These are phyloP conservation scores for Halictus quadricinctus DNA, from an alignment of 2,888 invertebrate species.

Conservation along the genomic window DNA sequence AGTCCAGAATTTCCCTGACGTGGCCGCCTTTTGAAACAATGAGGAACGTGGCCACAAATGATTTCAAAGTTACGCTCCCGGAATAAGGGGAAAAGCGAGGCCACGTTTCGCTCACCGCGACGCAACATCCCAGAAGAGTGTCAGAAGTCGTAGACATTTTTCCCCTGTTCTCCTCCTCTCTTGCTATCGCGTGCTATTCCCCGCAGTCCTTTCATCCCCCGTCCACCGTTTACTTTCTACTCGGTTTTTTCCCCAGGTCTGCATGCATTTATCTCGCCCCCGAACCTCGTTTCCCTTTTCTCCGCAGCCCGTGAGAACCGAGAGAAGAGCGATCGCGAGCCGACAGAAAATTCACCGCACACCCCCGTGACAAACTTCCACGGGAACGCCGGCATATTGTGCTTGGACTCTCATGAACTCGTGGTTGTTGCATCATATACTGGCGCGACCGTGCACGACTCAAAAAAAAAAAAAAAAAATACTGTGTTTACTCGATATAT, in stretches of 20 bases:
- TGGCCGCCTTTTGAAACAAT: neutral
- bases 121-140: conserved; percentile 1
- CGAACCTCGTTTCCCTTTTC: conserved; percentile 5
- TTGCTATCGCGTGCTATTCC: neutral
- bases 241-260: conserved; percentile 12
- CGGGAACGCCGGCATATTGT: neutral
- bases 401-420: neutral
- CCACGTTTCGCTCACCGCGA: neutral
- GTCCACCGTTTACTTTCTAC: neutral
- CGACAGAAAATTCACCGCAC: conserved; percentile 25
- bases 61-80: neutral
- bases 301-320: neutral
- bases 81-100: too few species aligned
- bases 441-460: too few species aligned
- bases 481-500: too few species aligned
- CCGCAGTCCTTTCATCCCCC: conserved; percentile 2
- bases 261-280: conserved; percentile 32
- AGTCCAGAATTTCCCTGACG: neutral
- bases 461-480: too few species aligned
- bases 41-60: neutral
- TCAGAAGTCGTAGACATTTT: conserved; percentile 24
- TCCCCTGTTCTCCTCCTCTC: neutral
- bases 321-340: conserved; percentile 4
- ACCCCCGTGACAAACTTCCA: conserved; percentile 29
- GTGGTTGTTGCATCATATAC: too few species aligned